Conservation (phyloP, 2,113 vertebrate genomes). For the Etia nguti region DNA sequence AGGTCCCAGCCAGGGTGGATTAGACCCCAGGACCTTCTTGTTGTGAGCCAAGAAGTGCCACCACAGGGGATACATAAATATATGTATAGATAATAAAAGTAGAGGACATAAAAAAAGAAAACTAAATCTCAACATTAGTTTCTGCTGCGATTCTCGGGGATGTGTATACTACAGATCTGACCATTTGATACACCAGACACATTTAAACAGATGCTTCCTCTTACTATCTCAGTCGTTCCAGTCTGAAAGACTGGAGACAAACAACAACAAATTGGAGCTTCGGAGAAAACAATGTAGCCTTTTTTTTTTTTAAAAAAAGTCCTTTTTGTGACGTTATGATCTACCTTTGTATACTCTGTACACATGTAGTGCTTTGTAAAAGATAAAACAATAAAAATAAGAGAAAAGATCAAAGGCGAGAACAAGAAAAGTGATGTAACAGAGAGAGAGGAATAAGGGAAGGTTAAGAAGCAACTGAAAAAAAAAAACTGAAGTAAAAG, state of each 20-base stretch:
- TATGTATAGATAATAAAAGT: not conserved
- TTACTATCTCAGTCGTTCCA: not conserved
- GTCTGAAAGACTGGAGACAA: not conserved
- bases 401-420: not conserved
- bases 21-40: not conserved
- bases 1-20: not conserved
- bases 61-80: not conserved
- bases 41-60: not conserved
- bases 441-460: not conserved
- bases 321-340: not conserved
- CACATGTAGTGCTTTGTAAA: not conserved
- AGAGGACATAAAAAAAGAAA: not conserved
- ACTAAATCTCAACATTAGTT: not conserved
- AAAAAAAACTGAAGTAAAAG: not conserved
- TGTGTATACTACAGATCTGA: not conserved
- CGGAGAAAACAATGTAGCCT: not conserved
- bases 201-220: not conserved
- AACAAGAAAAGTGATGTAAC: not conserved
- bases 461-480: not conserved
- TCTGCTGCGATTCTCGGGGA: not conserved
- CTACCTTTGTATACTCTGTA: not conserved
- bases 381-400: not conserved
- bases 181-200: not conserved
- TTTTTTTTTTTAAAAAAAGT: not conserved
- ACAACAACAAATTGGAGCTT: not conserved